Evolutionary conservation across 2,888 invertebrate genomes (phyloP), one percentile per base, ranked within the genome.

Genomic region (Parnassius apollo): DNA sequence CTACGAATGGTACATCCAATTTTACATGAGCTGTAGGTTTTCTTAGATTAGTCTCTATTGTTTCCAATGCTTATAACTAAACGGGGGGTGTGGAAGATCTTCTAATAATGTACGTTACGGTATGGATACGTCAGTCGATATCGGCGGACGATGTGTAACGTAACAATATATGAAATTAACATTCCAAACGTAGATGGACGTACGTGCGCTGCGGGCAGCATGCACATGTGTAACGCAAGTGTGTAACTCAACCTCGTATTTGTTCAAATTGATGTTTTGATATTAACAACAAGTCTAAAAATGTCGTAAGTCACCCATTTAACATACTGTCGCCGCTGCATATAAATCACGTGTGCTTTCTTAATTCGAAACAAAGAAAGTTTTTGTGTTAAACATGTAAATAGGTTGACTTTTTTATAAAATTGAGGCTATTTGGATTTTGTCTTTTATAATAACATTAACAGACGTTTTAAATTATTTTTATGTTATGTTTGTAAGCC

Each of bases 171-270:
- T 81, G 76, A 73, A 74, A 87, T 90, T 90, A 88, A 83, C 80
- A 90, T 91, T 88, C 91, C 81, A 80, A 79, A 76, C 83, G 81
- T 78, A 78, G 80, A 77, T 76, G 79, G 74, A 79, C 77, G 76
- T 80, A 88, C 90, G 89, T 89, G 89, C 69, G 77, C 78, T 88
- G 86, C 85, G 88, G 87, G 87, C 72, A 68, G 67, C 75, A 75
- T 71, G 78, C 75, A 71, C 62, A 66, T 63, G 67, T 59, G 18
- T 51, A 70, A 68, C 62, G 68, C 67, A 68, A 69, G 64, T 63
- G 69, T 65, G 65, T 68, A 68, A 65, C 42, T 56, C 52, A 56
- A 44, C 64, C 57, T 52, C 64, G 52, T 52, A 57, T 59, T 55
- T 35, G 68, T 68, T 69, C 66, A 71, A 73, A 72, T 69, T 71